These are phyloP conservation scores for Thera britannica DNA, from an alignment of 2,888 invertebrate species.

Conservation along the genomic window DNA sequence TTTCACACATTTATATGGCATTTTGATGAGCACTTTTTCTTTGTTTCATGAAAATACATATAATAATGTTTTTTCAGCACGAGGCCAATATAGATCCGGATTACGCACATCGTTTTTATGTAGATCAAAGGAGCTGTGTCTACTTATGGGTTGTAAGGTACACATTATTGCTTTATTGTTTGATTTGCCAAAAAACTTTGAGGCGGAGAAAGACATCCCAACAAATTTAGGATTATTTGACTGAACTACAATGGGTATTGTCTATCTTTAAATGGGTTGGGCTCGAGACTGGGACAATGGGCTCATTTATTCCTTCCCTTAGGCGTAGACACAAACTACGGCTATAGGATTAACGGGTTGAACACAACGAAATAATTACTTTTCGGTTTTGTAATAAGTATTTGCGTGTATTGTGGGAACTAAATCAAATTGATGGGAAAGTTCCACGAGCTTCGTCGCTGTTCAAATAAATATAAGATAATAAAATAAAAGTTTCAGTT, in stretches of 20 bases:
- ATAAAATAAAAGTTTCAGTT: too few species aligned
- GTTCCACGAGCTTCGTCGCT: constrained; percentile 21
- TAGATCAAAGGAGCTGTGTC: not conserved
- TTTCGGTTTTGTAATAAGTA: constrained; percentile 53
- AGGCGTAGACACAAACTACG: constrained; percentile 71
- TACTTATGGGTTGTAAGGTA: not conserved
- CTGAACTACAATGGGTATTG: constrained; percentile 75
- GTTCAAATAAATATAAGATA: too few species aligned
- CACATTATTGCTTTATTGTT: constrained; percentile 31
- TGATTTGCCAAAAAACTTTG: constrained; percentile 59
- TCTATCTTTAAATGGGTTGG: constrained; percentile 75
- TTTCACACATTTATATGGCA: constrained; percentile 55
- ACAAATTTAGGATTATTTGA: constrained; percentile 74
- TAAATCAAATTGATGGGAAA: constrained; percentile 38
- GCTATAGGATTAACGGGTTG: constrained; percentile 66
- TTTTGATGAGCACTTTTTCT: constrained; percentile 45
- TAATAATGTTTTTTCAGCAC: constrained; percentile 2
- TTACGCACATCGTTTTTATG: not conserved
- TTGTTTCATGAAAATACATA: constrained; percentile 24
- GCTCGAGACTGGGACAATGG: constrained; percentile 68
- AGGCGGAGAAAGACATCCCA: constrained; percentile 66
- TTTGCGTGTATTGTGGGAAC: constrained; percentile 33
- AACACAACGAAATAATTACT: constrained; percentile 69
- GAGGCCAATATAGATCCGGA: constrained; percentile 17
- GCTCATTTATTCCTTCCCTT: constrained; percentile 76